Conservation (phyloP, 64 coral and sea anemone species). For the Pachyseris speciosa region DNA sequence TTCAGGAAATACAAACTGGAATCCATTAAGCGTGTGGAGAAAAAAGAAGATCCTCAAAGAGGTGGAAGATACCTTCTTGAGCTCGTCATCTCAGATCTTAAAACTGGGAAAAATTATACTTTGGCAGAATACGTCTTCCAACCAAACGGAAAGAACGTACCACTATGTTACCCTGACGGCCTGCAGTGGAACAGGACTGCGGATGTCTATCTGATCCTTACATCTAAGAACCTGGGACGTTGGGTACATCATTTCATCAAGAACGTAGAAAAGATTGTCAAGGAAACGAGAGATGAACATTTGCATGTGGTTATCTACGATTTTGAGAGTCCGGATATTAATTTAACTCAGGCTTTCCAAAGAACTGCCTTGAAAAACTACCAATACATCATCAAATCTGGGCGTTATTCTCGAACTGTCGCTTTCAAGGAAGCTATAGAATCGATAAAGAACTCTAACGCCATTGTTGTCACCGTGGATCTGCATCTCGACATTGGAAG, state of each 20-base stretch:
- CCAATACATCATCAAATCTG: background rate
- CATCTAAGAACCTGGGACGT: conserved; percentile 72
- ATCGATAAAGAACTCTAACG: conserved; percentile 17
- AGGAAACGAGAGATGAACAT: conserved; percentile 70
- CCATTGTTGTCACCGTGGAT: conserved; percentile 48
- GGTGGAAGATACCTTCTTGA: conserved; percentile 38
- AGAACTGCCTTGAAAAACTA: conserved; percentile 16
- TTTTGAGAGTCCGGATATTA: conserved; percentile 73
- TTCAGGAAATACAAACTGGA: conserved; percentile 34
- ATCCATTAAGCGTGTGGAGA: conserved; percentile 15
- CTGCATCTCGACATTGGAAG: conserved; percentile 51
- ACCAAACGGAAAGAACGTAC: background rate
- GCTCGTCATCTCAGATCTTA: conserved; percentile 13
- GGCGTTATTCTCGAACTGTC: background rate
- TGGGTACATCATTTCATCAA: conserved; percentile 93
- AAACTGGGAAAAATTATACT: background rate
- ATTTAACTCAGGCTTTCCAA: conserved; percentile 2
- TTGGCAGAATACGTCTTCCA: conserved; percentile 42
- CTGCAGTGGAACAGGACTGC: conserved; percentile 75
- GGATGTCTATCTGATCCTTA: conserved; percentile 85
- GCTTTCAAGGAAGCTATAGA: conserved; percentile 12
- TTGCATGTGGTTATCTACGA: conserved; percentile 80
- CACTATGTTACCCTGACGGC: conserved; percentile 56
- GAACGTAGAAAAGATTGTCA: conserved; percentile 54
- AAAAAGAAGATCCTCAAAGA: background rate